These are phyloP conservation scores for Brachionus asplanchnoidis DNA, from an alignment of 1,140 invertebrate genomes.

Conservation along the genomic window DNA sequence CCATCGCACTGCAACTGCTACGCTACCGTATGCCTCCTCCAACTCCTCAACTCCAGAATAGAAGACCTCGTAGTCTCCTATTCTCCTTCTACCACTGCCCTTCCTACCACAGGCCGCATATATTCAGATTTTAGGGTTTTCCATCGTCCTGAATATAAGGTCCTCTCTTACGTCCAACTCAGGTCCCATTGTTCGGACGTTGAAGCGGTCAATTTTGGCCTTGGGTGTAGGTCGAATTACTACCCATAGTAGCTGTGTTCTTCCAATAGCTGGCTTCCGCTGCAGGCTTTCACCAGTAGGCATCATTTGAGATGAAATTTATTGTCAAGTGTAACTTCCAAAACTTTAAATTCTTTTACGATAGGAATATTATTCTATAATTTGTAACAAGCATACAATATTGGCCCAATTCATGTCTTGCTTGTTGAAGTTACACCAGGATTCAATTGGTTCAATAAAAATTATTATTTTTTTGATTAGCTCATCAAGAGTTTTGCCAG, in stretches of 20 bases:
- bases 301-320: background rate
- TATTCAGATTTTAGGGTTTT: background rate
- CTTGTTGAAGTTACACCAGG: no score
- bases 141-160: background rate
- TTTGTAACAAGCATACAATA: no score
- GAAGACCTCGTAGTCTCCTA: background rate
- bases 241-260: background rate
- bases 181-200: background rate
- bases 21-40: background rate
- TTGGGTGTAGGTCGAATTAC: background rate
- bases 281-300: background rate
- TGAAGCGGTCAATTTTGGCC: background rate
- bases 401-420: no score
- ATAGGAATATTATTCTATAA: no score
- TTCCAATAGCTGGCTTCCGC: background rate
- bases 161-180: background rate
- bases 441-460: no score
- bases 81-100: background rate
- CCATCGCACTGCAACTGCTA: background rate
- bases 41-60: constrained; percentile 1
- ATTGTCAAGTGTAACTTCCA: no score
- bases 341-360: no score
- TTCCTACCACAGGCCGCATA: background rate
- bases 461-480: no score
- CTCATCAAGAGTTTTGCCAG: no score